Percentiles rank a stretch among this genome's conserved stretches.
phyloP scores from a whole-genome alignment of 1,140 invertebrate genomes.

The Hycleus phaleratus region DNA sequence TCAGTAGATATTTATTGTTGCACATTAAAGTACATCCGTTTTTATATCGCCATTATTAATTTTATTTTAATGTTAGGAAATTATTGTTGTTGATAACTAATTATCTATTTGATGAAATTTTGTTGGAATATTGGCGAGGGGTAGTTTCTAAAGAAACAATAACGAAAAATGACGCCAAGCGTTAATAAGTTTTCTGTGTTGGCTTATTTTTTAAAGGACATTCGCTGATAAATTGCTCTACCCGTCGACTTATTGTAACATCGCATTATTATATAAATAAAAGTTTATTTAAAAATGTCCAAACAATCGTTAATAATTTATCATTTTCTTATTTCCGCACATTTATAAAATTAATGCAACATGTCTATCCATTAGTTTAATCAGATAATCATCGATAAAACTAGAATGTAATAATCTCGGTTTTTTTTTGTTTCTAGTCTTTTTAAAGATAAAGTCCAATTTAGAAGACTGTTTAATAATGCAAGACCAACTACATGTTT shows the following conservation, averaged over 20 bases:
- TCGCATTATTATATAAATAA: slow-evolving; percentile 1
- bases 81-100: too few species aligned
- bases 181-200: slow-evolving; percentile 9
- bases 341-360: not conserved
- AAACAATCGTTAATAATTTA: slow-evolving; percentile 8
- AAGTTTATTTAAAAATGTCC: slow-evolving; percentile 4
- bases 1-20: too few species aligned
- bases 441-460: slow-evolving; percentile 6
- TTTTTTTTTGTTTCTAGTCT: too few species aligned
- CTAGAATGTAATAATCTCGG: not conserved
- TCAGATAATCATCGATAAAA: slow-evolving; percentile 4
- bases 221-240: slow-evolving; percentile 3
- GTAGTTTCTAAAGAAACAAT: slow-evolving; percentile 2
- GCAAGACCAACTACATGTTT: slow-evolving; percentile 15
- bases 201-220: slow-evolving; percentile 9
- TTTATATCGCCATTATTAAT: too few species aligned
- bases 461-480: slow-evolving; percentile 16
- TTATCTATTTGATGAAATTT: slow-evolving; percentile 4
- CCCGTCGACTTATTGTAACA: slow-evolving; percentile 1
- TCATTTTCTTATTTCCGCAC: slow-evolving; percentile 10
- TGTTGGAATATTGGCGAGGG: not conserved
- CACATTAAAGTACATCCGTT: too few species aligned
- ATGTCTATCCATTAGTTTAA: slow-evolving; percentile 2
- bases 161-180: not conserved
- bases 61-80: too few species aligned